phyloP scores from a whole-genome alignment of 2,113 vertebrate species.

The Narcine bancroftii region DNA sequence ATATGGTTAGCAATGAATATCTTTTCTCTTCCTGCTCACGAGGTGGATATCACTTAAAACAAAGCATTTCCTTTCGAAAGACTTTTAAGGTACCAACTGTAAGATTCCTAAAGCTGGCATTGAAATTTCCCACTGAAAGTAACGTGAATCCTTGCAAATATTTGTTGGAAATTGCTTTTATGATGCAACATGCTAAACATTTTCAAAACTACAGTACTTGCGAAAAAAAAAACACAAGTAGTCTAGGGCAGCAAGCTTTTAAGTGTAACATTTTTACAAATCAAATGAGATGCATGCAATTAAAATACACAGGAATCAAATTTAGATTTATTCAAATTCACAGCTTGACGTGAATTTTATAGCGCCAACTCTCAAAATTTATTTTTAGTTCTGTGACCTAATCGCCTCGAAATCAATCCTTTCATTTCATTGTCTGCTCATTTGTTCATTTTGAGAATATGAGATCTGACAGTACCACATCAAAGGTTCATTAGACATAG shows the following conservation, averaged over 20 bases:
- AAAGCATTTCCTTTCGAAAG: not conserved
- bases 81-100: not conserved
- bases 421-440: too few species aligned
- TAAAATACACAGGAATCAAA: not conserved
- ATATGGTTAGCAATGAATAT: not conserved
- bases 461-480: too few species aligned
- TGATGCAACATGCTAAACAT: not conserved
- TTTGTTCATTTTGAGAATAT: too few species aligned
- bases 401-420: not conserved
- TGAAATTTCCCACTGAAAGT: not conserved
- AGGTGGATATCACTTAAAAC: not conserved
- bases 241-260: not conserved
- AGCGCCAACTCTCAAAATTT: not conserved
- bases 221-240: not conserved
- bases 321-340: slow-evolving; percentile 22
- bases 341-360: not conserved
- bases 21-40: not conserved
- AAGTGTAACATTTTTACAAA: not conserved
- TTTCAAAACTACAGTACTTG: not conserved
- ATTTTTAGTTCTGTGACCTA: not conserved
- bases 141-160: not conserved
- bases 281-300: slow-evolving; percentile 2
- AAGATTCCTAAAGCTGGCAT: not conserved
- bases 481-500: too few species aligned
- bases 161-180: not conserved